phyloP scores from a whole-genome alignment of 1,140 invertebrate species.

The Pseudoatta argentina region DNA sequence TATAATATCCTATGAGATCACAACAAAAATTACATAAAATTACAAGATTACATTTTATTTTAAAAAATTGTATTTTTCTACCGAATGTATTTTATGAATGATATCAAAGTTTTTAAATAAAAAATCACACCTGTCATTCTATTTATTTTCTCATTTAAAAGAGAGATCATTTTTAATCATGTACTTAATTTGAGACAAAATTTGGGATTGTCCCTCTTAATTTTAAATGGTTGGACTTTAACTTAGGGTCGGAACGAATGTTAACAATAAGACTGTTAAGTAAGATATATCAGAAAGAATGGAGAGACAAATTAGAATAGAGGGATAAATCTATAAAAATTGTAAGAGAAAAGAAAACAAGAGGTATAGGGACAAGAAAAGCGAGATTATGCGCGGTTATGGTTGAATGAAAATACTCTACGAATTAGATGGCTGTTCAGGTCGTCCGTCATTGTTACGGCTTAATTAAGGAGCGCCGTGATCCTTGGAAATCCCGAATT shows the following conservation, averaged over 20 bases:
- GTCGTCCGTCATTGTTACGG: constrained; percentile 77
- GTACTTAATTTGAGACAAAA: no score
- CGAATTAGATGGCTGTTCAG: background rate
- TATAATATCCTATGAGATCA: no score
- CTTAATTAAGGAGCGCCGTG: constrained; percentile 78
- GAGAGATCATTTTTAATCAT: no score
- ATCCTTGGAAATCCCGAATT: constrained; percentile 79
- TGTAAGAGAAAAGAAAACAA: background rate
- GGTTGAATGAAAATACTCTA: constrained; percentile 44
- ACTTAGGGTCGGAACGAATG: constrained; percentile 39
- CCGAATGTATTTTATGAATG: no score
- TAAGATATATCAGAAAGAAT: background rate
- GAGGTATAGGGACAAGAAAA: background rate
- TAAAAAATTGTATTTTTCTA: no score
- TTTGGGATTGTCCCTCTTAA: no score
- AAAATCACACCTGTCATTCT: no score
- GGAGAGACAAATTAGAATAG: constrained; percentile 10
- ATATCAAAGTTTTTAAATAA: no score
- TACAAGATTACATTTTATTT: no score
- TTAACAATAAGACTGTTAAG: constrained; percentile 39
- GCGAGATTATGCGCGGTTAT: constrained; percentile 40
- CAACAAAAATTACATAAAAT: no score
- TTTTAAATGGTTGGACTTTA: background rate
- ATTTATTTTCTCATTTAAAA: no score
- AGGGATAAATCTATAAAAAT: constrained; percentile 3